Conservation (phyloP, 2,888 invertebrate genomes). For the Drosophila austrosaltans region DNA sequence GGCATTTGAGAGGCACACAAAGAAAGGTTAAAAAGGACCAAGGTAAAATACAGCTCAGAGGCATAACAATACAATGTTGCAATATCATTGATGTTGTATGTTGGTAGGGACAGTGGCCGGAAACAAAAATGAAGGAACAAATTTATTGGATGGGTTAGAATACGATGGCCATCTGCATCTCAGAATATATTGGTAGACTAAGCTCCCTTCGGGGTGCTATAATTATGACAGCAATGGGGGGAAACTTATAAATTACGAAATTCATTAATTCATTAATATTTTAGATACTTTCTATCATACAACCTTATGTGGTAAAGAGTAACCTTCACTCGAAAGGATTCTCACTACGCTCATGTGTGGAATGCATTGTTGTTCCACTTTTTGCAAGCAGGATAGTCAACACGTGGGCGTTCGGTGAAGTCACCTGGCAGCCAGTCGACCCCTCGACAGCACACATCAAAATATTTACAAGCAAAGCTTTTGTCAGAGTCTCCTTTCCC, state of each 20-base stretch:
- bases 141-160: too few species aligned
- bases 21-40: not conserved
- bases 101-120: not conserved
- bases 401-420: conserved; percentile 12
- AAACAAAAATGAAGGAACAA: too few species aligned
- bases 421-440: not conserved
- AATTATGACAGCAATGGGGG: too few species aligned
- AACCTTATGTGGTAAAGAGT: too few species aligned
- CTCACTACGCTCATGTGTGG: not conserved
- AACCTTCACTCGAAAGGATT: not conserved
- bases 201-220: too few species aligned
- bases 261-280: too few species aligned
- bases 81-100: not conserved
- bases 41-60: conserved; percentile 2
- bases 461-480: conserved; percentile 20
- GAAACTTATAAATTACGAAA: too few species aligned
- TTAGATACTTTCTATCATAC: too few species aligned
- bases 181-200: too few species aligned
- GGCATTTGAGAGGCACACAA: not conserved
- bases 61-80: not conserved
- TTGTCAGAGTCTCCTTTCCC: not conserved
- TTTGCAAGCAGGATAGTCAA: not conserved
- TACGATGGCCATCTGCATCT: too few species aligned
- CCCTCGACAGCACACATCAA: conserved; percentile 4
- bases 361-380: not conserved